Evolutionary conservation across 2,888 invertebrate species (phyloP), one percentile per base, ranked within the genome.

Genomic region (Pristionchus maxplancki): DNA sequence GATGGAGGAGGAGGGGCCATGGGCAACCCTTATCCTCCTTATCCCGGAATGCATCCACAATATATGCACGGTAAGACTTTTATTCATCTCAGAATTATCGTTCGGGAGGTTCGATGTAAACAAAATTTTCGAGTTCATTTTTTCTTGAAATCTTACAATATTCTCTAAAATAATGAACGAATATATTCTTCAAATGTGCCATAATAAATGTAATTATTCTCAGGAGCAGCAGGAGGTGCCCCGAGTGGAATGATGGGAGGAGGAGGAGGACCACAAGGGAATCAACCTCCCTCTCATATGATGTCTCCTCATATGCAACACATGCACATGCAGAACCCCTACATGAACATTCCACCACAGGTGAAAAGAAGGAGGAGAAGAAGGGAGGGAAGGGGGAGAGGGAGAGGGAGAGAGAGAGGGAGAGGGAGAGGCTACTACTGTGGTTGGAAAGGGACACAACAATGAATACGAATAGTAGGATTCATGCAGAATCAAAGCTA

Each of bases 251-350:
- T 78, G 78, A 78, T 44, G 40, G 48, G 78, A 44, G 78, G 44
- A 44, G 78, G 44, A 44, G n/a, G n/a, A n/a, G 78, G 44, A 44
- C 9, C 78, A 78, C 17, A 13, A 13, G 48, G 44, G n/a, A 44
- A 44, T 17, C n/a, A 44, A 44, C 34, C 31, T n/a, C 83, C 50
- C 20, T 48, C 83, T 11, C 34, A 50, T 28, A 64, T 64, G 62
- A 62, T 85, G 62, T 64, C 85, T 37, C 85, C 85, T 17, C 85
- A 85, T 40, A 62, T 85, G 64, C 85, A 85, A 85, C 85, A 85
- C 40, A 85, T 85, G 85, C 64, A 62, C 34, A 85, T 85, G 85
- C 85, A 85, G 85, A 85, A 85, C 53, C 85, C 85, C 34, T 85
- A 85, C 44, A 85, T 85, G 85, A 64, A 62, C 44, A 40, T 85